phyloP scores from a whole-genome alignment of 2,888 invertebrate genomes.

The Phyllotreta cruciferae region DNA sequence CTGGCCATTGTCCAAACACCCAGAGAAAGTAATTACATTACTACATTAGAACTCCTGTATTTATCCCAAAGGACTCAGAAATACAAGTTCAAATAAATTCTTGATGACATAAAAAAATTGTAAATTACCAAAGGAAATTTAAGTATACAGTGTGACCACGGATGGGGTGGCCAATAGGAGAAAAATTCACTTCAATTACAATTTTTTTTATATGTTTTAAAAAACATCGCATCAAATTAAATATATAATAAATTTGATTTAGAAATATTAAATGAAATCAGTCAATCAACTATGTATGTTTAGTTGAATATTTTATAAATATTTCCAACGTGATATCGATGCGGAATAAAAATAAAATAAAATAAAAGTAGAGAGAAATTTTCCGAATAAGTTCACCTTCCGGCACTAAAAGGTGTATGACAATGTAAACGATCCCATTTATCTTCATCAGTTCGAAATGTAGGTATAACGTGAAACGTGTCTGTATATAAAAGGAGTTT shows the following conservation, averaged over 20 bases:
- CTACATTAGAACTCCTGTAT: constrained; percentile 2
- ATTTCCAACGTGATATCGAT: constrained; percentile 18
- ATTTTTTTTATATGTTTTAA: too few relatives aligned
- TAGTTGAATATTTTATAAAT: constrained; percentile 2
- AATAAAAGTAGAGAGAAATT: constrained; percentile 12
- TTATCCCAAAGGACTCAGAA: too few relatives aligned
- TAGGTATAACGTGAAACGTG: too few relatives aligned
- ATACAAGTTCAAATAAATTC: too few relatives aligned
- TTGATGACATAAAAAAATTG: too few relatives aligned
- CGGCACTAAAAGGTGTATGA: constrained; percentile 27
- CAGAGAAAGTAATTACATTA: constrained; percentile 21
- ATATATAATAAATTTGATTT: too few relatives aligned
- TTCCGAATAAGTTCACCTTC: constrained; percentile 28
- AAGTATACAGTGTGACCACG: too few relatives aligned
- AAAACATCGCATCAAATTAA: too few relatives aligned
- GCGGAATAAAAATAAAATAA: constrained; percentile 19
- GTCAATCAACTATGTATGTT: constrained; percentile 1
- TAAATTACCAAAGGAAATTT: too few relatives aligned
- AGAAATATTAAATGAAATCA: neutral
- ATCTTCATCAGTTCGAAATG: constrained; percentile 26
- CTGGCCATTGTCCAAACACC: constrained; percentile 1
- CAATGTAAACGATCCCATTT: constrained; percentile 28
- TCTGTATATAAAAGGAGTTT: too few relatives aligned
- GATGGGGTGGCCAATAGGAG: too few relatives aligned
- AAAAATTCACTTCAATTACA: too few relatives aligned